Percentiles rank a stretch among this genome's conserved stretches.
phyloP scores from a whole-genome alignment of 2,797 vertebrate species.

The Propithecus perrieri region DNA sequence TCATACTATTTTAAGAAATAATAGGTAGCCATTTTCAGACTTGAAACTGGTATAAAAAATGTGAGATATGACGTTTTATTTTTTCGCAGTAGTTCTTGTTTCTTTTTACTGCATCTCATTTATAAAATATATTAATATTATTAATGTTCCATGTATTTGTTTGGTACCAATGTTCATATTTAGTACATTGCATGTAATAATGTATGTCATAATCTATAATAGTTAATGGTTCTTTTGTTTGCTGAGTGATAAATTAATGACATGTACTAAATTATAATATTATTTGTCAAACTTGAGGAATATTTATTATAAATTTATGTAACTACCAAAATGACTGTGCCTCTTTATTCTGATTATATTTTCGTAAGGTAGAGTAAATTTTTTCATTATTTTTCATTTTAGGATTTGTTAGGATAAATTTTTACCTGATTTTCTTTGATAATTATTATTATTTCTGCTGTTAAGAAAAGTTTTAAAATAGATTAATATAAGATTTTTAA shows the following conservation, averaged over 20 bases:
- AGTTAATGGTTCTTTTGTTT: neutral
- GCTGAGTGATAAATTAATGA: neutral
- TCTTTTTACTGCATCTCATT: neutral
- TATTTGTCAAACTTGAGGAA: neutral
- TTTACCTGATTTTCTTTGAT: constrained; percentile 1
- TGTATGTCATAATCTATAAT: neutral
- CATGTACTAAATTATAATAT: neutral
- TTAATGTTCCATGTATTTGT: neutral
- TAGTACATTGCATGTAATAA: neutral
- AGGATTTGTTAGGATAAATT: neutral
- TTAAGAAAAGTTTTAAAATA: neutral
- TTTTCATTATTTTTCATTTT: constrained; percentile 4
- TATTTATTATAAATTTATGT: neutral
- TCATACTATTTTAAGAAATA: constrained; percentile 12
- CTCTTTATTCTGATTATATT: neutral
- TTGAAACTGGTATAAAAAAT: neutral
- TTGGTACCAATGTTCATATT: neutral
- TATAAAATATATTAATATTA: neutral
- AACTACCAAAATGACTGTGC: neutral
- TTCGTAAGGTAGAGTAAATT: neutral
- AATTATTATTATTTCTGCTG: neutral
- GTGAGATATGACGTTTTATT: neutral
- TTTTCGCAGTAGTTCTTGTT: neutral
- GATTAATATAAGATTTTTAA: neutral
- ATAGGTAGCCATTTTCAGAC: neutral